Evolutionary conservation across 2,888 invertebrate genomes (phyloP).

Genomic region (Halictus quadricinctus): DNA sequence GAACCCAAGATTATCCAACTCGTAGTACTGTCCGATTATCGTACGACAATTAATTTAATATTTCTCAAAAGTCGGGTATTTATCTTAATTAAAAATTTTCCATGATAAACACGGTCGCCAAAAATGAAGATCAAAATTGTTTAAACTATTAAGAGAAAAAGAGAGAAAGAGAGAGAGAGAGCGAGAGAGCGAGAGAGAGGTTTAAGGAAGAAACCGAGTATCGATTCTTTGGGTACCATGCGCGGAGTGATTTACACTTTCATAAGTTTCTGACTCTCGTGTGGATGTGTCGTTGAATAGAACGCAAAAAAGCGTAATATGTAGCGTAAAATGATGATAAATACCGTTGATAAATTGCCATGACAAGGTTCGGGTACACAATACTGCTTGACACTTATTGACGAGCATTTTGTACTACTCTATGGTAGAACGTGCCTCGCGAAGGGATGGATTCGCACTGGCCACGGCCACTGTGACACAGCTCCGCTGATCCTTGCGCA

Average conservation of each 20-base stretch:
- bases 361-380: slow-evolving; percentile 37
- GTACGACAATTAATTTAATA: background rate
- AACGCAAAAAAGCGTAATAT: background rate
- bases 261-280: background rate
- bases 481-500: slow-evolving; percentile 49
- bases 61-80: background rate
- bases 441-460: slow-evolving; percentile 61
- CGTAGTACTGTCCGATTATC: background rate
- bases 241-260: slow-evolving; percentile 3
- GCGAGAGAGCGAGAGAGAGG: background rate
- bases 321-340: background rate
- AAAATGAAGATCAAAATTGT: no score
- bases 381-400: slow-evolving; percentile 58
- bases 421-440: slow-evolving; percentile 22
- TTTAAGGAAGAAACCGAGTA: slow-evolving; percentile 3
- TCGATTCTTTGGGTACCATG: slow-evolving; percentile 35
- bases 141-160: no score
- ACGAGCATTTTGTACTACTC: slow-evolving; percentile 56
- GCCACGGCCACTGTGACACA: slow-evolving; percentile 21
- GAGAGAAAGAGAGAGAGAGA: background rate
- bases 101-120: no score
- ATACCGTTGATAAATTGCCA: slow-evolving; percentile 57
- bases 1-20: background rate
- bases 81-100: no score
- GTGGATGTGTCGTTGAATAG: background rate